phyloP scores from a whole-genome alignment of 2,888 invertebrate species.

The Luffia ferchaultella region DNA sequence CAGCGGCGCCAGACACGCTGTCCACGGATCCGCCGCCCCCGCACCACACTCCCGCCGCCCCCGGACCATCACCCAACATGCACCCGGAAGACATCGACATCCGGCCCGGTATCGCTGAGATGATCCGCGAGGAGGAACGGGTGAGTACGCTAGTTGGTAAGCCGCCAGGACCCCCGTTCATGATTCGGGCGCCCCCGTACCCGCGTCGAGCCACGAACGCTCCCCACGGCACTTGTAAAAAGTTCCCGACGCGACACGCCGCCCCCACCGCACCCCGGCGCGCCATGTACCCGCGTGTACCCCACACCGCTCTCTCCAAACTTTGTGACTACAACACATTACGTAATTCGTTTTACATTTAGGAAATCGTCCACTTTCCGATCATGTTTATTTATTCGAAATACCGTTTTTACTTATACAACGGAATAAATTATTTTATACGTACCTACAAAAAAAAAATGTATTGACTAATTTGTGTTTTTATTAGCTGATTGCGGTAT shows the following conservation, averaged over 20 bases:
- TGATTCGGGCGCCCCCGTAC: neutral
- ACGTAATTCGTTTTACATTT: no score
- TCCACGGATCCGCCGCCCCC: constrained; percentile 24
- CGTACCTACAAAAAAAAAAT: no score
- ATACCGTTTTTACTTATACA: no score
- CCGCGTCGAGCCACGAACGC: neutral
- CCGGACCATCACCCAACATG: constrained; percentile 21
- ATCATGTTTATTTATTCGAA: no score
- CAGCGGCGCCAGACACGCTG: constrained; percentile 32
- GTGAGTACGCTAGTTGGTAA: constrained; percentile 80
- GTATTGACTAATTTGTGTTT: no score
- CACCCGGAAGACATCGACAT: constrained; percentile 86
- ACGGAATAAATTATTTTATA: no score
- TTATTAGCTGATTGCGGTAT: no score
- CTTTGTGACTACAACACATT: constrained; percentile 43
- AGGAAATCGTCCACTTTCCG: no score
- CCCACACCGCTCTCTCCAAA: constrained; percentile 21
- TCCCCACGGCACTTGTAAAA: constrained; percentile 20
- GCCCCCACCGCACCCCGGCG: constrained; percentile 2
- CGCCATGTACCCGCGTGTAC: constrained; percentile 10
- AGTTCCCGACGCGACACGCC: constrained; percentile 30
- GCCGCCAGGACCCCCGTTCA: no score
- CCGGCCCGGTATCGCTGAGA: constrained; percentile 94
- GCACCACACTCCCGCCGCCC: constrained; percentile 23
- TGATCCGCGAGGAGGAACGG: constrained; percentile 96